Base-by-base conservation (phyloP, 2,797 vertebrate species). In the Pseudotriccus pelzelni region DNA sequence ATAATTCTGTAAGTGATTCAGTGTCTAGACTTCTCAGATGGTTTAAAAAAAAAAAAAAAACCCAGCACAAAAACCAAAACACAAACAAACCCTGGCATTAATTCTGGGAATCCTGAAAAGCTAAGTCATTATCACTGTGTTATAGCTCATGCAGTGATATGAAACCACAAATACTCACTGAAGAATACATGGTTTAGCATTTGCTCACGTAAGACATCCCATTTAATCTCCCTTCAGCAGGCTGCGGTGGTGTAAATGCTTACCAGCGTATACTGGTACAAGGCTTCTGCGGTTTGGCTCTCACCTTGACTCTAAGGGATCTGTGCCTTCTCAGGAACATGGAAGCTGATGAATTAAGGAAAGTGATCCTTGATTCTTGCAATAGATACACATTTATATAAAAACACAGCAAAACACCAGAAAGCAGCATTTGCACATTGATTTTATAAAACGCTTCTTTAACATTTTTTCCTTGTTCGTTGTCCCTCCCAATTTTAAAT, bases 11-110 rank as follows among this genome's bases (percentile, higher is more conserved):
- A 89, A 90, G 87, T 97, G 96, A 97, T 95, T 92, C 92, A 95
- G 88, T 81, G 97, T 98, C 97, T 98, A 98, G 97, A 97, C 97
- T 97, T 96, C 87, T 97, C 96, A 94, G 95, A 96, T 94, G 73
- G 66, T 94, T 84, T 92, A 14, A 77, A 91, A 76, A 85, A 72
- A 78, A 67, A 70, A 46, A 30, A 30, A 37, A 50, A 32, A 15
- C 4, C 50, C 22, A 34, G 19, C 50, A 52, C 50, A 52, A 52
- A 52, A 52, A 4, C 5, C n/a, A 55, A 64, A 64, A 3, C 23
- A 72, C 43, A 77, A 85, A 89, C 44, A 93, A 93, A 89, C 68
- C 19, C 84, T 95, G 91, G 88, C 94, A 67, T 93, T 91, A 97
- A 93, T 95, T 96, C 93, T 91, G 79, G 93, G 89, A 81, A 93